Conservation (phyloP, 2,888 invertebrate genomes). For the Salticus scenicus region DNA sequence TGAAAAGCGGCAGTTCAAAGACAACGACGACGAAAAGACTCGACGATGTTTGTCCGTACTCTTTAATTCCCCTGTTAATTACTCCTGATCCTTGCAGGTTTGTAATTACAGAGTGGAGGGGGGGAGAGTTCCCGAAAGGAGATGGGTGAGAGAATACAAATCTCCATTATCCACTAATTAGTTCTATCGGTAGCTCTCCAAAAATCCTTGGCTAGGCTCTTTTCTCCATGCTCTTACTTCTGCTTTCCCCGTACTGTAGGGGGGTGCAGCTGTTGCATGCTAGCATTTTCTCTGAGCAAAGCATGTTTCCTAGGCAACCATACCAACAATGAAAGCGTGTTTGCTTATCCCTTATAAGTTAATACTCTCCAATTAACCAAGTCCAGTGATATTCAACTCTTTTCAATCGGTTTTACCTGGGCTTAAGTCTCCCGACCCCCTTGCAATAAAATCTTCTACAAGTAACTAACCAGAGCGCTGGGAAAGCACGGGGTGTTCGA, state of each 20-base stretch:
- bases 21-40: constrained; percentile 66
- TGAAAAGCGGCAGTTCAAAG: constrained; percentile 67
- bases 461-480: constrained; percentile 51
- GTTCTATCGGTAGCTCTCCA: constrained; percentile 67
- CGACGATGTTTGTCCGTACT: constrained; percentile 66
- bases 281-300: constrained; percentile 53
- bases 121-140: constrained; percentile 43
- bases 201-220: constrained; percentile 46
- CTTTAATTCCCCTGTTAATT: constrained; percentile 70
- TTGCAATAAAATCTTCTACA: constrained; percentile 42
- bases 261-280: constrained; percentile 65
- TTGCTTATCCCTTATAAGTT: constrained; percentile 69
- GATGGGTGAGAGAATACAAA: constrained; percentile 65
- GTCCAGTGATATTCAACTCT: constrained; percentile 61
- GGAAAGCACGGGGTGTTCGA: constrained; percentile 45
- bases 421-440: constrained; percentile 30
- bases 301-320: constrained; percentile 59
- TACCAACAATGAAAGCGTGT: constrained; percentile 67
- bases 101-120: constrained; percentile 66
- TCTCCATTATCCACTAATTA: constrained; percentile 70
- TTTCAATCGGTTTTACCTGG: constrained; percentile 64
- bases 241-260: constrained; percentile 44
- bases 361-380: constrained; percentile 69
- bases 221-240: constrained; percentile 62
- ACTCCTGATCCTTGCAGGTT: constrained; percentile 68